Conservation (phyloP, 2,797 vertebrate species). For the Malacoraja senta region DNA sequence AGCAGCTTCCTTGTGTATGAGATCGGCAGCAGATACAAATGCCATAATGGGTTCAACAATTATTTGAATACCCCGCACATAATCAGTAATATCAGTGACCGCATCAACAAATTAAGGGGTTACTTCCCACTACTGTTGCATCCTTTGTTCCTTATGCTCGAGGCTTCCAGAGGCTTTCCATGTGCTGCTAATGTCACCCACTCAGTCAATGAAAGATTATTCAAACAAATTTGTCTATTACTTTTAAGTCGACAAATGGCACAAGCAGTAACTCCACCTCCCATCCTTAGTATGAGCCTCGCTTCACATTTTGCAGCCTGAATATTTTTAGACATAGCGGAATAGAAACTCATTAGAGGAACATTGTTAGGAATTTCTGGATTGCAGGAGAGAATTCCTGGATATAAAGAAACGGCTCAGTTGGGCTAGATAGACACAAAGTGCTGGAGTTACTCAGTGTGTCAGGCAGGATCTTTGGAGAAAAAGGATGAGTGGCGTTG, state of each 20-base stretch:
- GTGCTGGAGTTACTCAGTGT: too few relatives aligned
- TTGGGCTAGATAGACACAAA: too few relatives aligned
- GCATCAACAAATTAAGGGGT: constrained; percentile 37
- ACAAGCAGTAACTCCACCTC: neutral
- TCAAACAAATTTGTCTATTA: constrained; percentile 13
- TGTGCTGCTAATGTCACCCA: constrained; percentile 37
- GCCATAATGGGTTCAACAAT: constrained; percentile 35
- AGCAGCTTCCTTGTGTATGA: constrained; percentile 28
- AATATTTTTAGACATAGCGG: neutral
- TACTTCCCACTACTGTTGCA: constrained; percentile 14
- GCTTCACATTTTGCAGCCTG: constrained; percentile 16
- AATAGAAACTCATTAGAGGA: neutral
- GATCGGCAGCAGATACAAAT: constrained; percentile 33
- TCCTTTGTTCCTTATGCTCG: constrained; percentile 28
- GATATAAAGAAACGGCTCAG: neutral
- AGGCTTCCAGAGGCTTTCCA: constrained; percentile 26
- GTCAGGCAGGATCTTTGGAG: too few relatives aligned
- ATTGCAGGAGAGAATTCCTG: neutral
- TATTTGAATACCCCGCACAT: constrained; percentile 35
- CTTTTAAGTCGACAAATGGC: neutral
- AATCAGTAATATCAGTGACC: constrained; percentile 37
- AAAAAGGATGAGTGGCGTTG: too few relatives aligned
- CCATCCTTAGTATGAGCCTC: neutral
- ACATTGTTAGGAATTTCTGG: neutral
- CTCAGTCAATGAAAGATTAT: constrained; percentile 4